These are phyloP conservation scores for Zaprionus kolodkinae DNA, from an alignment of 1,140 invertebrate genomes.

Conservation along the genomic window DNA sequence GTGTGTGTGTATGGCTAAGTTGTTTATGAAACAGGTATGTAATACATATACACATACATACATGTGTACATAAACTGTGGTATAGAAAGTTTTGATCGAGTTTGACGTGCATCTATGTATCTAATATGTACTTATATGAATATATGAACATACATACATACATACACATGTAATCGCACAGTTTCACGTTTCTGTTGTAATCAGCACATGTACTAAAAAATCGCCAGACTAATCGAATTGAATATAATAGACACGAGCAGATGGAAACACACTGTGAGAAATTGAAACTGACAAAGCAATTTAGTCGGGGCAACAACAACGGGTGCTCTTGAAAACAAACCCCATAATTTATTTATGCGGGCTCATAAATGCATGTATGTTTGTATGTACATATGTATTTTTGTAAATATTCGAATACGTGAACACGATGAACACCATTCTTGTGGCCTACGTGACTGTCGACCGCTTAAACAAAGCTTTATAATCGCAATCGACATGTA, in stretches of 20 bases:
- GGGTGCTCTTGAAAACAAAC: neutral
- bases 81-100: constrained; percentile 11
- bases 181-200: constrained; percentile 3
- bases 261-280: constrained; percentile 7
- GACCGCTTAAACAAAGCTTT: constrained; percentile 19
- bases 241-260: constrained; percentile 6
- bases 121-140: neutral
- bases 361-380: constrained; percentile 1
- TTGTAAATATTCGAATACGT: neutral
- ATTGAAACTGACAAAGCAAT: neutral
- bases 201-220: constrained; percentile 6
- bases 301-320: neutral
- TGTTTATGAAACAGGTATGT: constrained; percentile 15
- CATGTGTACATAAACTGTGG: too few species aligned
- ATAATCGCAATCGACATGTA: constrained; percentile 5
- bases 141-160: neutral
- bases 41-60: neutral
- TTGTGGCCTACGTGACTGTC: constrained; percentile 38
- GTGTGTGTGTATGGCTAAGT: neutral
- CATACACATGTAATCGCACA: neutral
- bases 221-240: constrained; percentile 2
- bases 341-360: neutral
- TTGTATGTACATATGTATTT: neutral
- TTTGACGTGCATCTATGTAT: neutral
- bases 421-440: neutral